A percentile compares a stretch with the other conserved stretches of the same genome.
These are phyloP conservation scores for Morpho achilles DNA, from an alignment of 2,888 invertebrate genomes.

Conservation along the genomic window DNA sequence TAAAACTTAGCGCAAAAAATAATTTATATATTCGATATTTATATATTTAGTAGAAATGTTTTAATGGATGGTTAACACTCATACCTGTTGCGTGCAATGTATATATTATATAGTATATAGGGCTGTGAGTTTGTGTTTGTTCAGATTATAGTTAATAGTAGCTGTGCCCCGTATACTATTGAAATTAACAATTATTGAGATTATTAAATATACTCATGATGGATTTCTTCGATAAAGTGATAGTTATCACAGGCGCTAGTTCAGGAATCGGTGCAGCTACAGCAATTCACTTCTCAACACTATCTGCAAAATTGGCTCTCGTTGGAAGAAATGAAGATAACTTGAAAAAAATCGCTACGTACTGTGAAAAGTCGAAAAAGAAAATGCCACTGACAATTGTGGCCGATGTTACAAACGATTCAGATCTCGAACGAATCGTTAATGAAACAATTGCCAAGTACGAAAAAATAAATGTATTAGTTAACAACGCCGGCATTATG, in stretches of 20 bases:
- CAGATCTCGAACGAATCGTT: slow-evolving; percentile 82
- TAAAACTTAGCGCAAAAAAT: no score
- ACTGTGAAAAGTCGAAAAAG: slow-evolving; percentile 77
- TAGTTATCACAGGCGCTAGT: slow-evolving; percentile 84
- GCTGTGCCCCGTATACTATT: no score
- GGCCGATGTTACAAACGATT: slow-evolving; percentile 84
- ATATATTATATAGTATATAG: no score
- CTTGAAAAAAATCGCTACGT: slow-evolving; percentile 56
- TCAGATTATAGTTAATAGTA: no score
- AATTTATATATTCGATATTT: no score
- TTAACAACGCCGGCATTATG: slow-evolving; percentile 93
- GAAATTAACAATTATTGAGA: no score
- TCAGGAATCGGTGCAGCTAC: slow-evolving; percentile 87
- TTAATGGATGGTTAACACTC: no score
- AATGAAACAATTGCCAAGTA: slow-evolving; percentile 84
- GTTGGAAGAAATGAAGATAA: slow-evolving; percentile 74
- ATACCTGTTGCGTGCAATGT: no score
- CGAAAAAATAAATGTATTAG: slow-evolving; percentile 85
- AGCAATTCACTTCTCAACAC: slow-evolving; percentile 82
- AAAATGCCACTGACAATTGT: slow-evolving; percentile 76
- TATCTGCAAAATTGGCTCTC: slow-evolving; percentile 81
- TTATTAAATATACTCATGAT: slow-evolving; percentile 39
- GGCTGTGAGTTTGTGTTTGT: no score
- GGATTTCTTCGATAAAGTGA: slow-evolving; percentile 81
- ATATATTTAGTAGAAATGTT: no score